A percentile compares a stretch with the other conserved stretches of the same genome.
phyloP scores from a whole-genome alignment of 2,888 invertebrate species.

The Chloromyia formosa region DNA sequence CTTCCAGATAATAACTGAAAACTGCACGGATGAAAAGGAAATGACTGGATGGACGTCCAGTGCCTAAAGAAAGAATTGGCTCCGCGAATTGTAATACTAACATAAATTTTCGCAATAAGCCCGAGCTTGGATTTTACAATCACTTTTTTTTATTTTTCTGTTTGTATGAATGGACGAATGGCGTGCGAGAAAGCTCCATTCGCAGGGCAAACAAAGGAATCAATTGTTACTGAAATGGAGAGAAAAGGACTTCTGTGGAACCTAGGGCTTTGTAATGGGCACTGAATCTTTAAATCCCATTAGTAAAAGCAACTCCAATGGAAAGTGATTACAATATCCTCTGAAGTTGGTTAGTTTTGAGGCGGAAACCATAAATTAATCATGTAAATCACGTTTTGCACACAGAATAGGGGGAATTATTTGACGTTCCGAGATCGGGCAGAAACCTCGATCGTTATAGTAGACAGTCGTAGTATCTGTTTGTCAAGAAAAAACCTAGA shows the following conservation, averaged over 20 bases:
- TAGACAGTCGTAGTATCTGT: too few relatives aligned
- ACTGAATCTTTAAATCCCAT: too few relatives aligned
- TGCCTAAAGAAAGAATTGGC: not conserved
- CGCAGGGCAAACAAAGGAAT: not conserved
- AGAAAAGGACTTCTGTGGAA: not conserved
- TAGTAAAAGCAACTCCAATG: too few relatives aligned
- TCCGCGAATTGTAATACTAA: not conserved
- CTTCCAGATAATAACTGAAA: not conserved
- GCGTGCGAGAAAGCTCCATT: not conserved
- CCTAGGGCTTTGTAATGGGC: not conserved
- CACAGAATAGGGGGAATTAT: too few relatives aligned
- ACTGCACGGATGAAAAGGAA: not conserved
- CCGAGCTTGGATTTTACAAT: not conserved
- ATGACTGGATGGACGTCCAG: not conserved
- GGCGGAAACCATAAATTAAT: too few relatives aligned
- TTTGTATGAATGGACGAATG: not conserved
- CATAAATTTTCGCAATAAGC: not conserved
- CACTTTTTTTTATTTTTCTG: not conserved
- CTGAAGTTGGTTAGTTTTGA: too few relatives aligned
- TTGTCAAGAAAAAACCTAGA: too few relatives aligned
- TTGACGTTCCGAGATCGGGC: too few relatives aligned
- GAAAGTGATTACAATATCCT: too few relatives aligned
- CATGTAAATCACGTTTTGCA: too few relatives aligned
- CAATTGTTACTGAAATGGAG: not conserved
- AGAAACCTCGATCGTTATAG: too few relatives aligned